Percentiles rank a stretch among this genome's conserved stretches.
Conservation (phyloP, 1,140 invertebrate species). For the Dinoponera quadriceps region DNA sequence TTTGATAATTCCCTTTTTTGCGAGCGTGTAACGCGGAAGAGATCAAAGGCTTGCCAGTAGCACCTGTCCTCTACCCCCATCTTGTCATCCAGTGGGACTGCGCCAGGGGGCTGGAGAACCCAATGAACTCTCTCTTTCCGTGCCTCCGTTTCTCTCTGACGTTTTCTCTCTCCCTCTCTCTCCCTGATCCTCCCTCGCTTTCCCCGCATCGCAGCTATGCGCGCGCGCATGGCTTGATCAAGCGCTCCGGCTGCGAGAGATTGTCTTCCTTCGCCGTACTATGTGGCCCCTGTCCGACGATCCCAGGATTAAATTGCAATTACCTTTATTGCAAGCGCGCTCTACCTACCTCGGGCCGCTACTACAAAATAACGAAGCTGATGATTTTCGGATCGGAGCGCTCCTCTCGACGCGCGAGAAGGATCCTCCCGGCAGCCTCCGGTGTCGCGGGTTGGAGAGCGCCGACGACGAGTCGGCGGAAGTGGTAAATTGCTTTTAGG, state of each 20-base stretch:
- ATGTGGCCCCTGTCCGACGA: constrained; percentile 55
- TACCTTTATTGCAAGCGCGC: constrained; percentile 80
- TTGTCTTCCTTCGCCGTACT: constrained; percentile 65
- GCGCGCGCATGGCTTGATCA: constrained; percentile 70
- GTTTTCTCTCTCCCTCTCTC: constrained; percentile 4
- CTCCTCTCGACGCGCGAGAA: constrained; percentile 10
- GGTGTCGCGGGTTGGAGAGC: constrained; percentile 16
- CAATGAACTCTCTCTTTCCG: constrained; percentile 61
- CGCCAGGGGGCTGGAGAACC: constrained; percentile 76
- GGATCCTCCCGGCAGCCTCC: constrained; percentile 44
- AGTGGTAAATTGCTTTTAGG: constrained; percentile 57
- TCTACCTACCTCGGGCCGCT: background rate
- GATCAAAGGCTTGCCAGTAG: constrained; percentile 86
- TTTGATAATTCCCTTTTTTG: constrained; percentile 81
- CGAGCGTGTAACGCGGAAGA: constrained; percentile 83
- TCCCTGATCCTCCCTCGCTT: background rate
- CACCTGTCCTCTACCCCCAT: constrained; percentile 85
- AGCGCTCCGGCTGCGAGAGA: constrained; percentile 62
- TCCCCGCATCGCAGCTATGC: constrained; percentile 12
- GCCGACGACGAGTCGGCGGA: constrained; percentile 27
- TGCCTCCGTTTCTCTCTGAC: constrained; percentile 42
- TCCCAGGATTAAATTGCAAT: constrained; percentile 81
- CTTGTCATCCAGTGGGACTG: constrained; percentile 83
- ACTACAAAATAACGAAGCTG: constrained; percentile 57
- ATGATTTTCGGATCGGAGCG: constrained; percentile 55